Base-by-base conservation (phyloP, 1,140 invertebrate species). In the Drosophila murphyi region DNA sequence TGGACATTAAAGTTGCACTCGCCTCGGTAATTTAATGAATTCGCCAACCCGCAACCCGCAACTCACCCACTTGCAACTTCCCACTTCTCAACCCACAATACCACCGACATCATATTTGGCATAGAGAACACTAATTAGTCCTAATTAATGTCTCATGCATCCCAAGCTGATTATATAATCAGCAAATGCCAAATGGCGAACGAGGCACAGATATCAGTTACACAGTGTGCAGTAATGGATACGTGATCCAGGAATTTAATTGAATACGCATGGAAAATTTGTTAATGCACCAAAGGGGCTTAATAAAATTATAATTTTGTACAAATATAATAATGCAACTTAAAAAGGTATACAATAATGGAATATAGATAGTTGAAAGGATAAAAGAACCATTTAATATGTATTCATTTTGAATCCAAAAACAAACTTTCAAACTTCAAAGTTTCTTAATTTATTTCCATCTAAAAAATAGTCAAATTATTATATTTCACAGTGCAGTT, bases 131-230 rank as follows among this genome's bases (percentile, higher is more conserved):
- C 55, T 63, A 64, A 75, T 75, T 75, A 60, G 28, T 37, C 32
- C 48, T 50, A 61, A 78, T 78, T 78, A 78, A 65, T 78, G 50
- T 50, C 54, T 12, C 34, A 34, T 61, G 71, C 71, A 73, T 45
- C 35, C 6, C 37, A 50, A 34, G 43, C 63, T 68, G 64, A 77
- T 74, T 77, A 54, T 39, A 28, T 63, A 65, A 78, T 61, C 65
- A 65, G 50, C 51, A 41, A 71, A 63, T 71, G 51, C 28, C 41
- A 63, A 37, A 35, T 12, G 4, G 7, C 39, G 10, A 4, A 3
- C 43, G 1, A 31, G 35, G 10, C 32, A 5, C 32, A 4, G 20
- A 50, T 57, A 59, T 57, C 45, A 10, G 35, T 68, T 68, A 37
- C 54, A 59, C 45, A 68, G 7, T 32, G 7, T 20, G 31, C 0